Evolutionary conservation across 1,140 invertebrate genomes (phyloP).

Genomic region (Lepidostoma basale): DNA sequence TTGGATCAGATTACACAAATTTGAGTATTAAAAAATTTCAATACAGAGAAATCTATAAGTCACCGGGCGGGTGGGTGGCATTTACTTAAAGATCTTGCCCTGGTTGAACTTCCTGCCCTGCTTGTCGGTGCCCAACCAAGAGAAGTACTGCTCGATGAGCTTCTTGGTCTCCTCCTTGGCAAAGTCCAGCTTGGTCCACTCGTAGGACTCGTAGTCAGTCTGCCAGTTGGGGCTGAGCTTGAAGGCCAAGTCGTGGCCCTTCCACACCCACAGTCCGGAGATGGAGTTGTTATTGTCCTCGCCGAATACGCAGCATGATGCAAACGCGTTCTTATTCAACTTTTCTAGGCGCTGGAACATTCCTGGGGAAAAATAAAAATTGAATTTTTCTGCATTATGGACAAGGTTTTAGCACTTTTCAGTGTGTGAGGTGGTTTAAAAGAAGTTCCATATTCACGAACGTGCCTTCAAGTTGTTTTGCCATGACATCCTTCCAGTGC

Average conservation of each 20-base stretch:
- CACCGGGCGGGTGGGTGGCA: neutral
- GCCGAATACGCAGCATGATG: slow-evolving; percentile 92
- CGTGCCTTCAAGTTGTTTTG: no score
- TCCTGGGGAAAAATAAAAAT: slow-evolving; percentile 51
- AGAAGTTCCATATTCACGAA: no score
- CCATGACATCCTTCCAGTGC: no score
- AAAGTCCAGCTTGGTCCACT: slow-evolving; percentile 94
- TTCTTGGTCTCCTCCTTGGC: slow-evolving; percentile 83
- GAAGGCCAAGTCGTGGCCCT: slow-evolving; percentile 93
- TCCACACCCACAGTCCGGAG: slow-evolving; percentile 97
- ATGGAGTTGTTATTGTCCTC: slow-evolving; percentile 91
- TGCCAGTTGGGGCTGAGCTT: slow-evolving; percentile 88
- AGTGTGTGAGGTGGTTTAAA: no score
- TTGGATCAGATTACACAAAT: neutral
- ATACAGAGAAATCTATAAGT: slow-evolving; percentile 20
- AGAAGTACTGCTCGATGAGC: slow-evolving; percentile 90
- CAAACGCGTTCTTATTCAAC: slow-evolving; percentile 96
- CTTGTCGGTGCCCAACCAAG: slow-evolving; percentile 89
- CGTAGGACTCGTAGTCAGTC: slow-evolving; percentile 96
- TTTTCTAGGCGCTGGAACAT: slow-evolving; percentile 99
- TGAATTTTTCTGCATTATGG: neutral
- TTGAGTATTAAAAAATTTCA: slow-evolving; percentile 7
- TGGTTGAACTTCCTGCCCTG: slow-evolving; percentile 93
- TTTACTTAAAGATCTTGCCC: slow-evolving; percentile 98
- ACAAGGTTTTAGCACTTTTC: no score